phyloP scores from a whole-genome alignment of 2,797 vertebrate genomes.

The Lacerta agilis region DNA sequence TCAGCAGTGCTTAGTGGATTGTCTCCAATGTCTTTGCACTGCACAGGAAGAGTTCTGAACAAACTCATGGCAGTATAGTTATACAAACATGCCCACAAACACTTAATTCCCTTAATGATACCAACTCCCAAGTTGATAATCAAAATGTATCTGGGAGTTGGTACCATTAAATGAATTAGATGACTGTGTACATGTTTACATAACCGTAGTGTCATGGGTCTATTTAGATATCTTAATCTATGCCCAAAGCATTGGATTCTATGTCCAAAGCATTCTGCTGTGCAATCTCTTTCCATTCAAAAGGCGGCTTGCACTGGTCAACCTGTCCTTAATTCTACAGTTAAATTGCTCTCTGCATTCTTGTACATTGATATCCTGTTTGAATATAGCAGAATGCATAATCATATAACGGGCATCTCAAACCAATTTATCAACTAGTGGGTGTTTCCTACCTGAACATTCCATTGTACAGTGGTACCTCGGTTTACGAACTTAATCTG shows the following conservation, averaged over 20 bases:
- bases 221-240: conserved; percentile 50
- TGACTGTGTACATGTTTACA: conserved; percentile 57
- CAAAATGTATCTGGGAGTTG: conserved; percentile 17
- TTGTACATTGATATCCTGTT: not conserved
- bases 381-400: not conserved
- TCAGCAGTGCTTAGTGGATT: not conserved
- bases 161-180: conserved; percentile 56
- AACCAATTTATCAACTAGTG: not conserved
- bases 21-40: conserved; percentile 24
- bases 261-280: not conserved
- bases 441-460: not conserved
- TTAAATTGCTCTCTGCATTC: not conserved
- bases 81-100: conserved; percentile 57
- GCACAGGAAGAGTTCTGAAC: conserved; percentile 50
- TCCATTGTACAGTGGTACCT: too few species aligned
- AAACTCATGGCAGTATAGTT: conserved; percentile 29
- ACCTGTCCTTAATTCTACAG: not conserved
- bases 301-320: not conserved
- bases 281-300: not conserved
- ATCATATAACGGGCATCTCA: not conserved
- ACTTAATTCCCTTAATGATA: conserved; percentile 57
- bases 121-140: conserved; percentile 43
- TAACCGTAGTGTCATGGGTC: conserved; percentile 23
- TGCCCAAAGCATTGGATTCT: conserved; percentile 26
- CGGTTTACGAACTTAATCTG: too few species aligned